phyloP scores from a whole-genome alignment of 2,888 invertebrate genomes.

The Villa cingulata region DNA sequence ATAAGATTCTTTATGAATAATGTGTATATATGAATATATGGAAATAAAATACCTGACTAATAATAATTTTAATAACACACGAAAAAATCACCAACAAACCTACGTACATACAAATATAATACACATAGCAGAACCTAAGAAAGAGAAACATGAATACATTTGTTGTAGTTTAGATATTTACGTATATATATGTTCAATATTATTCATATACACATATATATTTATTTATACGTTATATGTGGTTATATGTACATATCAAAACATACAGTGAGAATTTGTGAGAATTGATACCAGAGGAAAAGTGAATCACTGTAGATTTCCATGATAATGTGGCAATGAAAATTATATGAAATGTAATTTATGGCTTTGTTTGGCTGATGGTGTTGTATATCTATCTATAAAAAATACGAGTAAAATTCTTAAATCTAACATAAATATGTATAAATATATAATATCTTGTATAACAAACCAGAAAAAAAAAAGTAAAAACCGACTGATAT shows the following conservation, averaged over 20 bases:
- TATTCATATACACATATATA: too few species aligned
- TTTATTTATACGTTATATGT: too few species aligned
- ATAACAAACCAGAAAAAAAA: not conserved
- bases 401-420: too few species aligned
- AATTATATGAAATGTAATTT: constrained; percentile 19
- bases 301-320: constrained; percentile 20
- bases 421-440: not conserved
- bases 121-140: not conserved
- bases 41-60: too few species aligned
- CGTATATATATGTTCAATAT: too few species aligned
- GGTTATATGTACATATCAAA: too few species aligned
- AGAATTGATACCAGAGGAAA: constrained; percentile 17
- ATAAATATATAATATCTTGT: not conserved
- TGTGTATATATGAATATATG: too few species aligned
- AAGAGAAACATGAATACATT: not conserved
- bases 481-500: too few species aligned
- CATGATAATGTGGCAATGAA: constrained; percentile 22
- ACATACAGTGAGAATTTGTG: constrained; percentile 20
- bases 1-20: too few species aligned
- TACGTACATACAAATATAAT: not conserved
- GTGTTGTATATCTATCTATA: too few species aligned
- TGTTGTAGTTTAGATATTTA: too few species aligned
- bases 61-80: too few species aligned
- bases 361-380: constrained; percentile 6
- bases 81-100: not conserved